Conservation (phyloP, 1,140 invertebrate genomes). For the Drosophila pruinosa region DNA sequence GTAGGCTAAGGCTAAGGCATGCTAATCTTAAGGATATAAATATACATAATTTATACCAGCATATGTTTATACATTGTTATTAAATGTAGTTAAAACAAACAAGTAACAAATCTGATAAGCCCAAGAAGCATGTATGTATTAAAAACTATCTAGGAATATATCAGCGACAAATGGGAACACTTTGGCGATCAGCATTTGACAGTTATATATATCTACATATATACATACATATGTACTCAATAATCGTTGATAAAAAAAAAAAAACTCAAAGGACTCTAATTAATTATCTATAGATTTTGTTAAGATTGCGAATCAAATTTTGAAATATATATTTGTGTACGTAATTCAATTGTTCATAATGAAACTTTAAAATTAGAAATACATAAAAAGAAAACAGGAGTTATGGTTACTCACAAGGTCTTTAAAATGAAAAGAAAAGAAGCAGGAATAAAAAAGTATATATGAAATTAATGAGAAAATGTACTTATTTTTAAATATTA, state of each 20-base stretch:
- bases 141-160: slow-evolving; percentile 33
- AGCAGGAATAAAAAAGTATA: not conserved
- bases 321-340: slow-evolving; percentile 70
- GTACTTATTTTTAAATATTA: slow-evolving; percentile 33
- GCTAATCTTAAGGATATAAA: slow-evolving; percentile 4
- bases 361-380: slow-evolving; percentile 6
- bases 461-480: slow-evolving; percentile 8
- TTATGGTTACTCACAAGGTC: slow-evolving; percentile 17
- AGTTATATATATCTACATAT: slow-evolving; percentile 24
- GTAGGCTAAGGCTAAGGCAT: slow-evolving; percentile 19
- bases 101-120: slow-evolving; percentile 58
- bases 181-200: slow-evolving; percentile 35
- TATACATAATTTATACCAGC: slow-evolving; percentile 12
- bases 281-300: slow-evolving; percentile 49
- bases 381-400: slow-evolving; percentile 21
- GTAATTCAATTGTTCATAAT: slow-evolving; percentile 70
- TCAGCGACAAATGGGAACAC: slow-evolving; percentile 59
- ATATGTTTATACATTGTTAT: slow-evolving; percentile 75
- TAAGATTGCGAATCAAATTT: slow-evolving; percentile 43
- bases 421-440: slow-evolving; percentile 5
- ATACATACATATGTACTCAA: slow-evolving; percentile 15
- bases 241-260: slow-evolving; percentile 7
- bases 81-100: slow-evolving; percentile 71
- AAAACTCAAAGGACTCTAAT: slow-evolving; percentile 9
- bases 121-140: slow-evolving; percentile 32